Evolutionary conservation across 2,888 invertebrate genomes (phyloP).

Genomic region (Thymelicus lineola): DNA sequence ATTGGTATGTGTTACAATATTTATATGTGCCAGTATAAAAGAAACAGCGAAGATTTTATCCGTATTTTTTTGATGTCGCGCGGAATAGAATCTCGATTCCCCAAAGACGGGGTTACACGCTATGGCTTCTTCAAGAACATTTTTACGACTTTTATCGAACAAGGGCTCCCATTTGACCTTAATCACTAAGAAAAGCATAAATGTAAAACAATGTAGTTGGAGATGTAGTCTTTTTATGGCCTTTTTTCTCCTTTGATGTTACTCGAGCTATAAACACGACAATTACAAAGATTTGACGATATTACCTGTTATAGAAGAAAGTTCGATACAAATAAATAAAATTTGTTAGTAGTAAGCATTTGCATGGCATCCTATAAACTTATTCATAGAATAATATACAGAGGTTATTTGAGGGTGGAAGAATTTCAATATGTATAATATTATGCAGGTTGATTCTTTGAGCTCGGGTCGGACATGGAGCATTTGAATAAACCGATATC

Average conservation of each 20-base stretch:
- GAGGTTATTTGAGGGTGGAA: conserved; percentile 70
- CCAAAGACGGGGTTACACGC: conserved; percentile 50
- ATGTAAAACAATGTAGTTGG: conserved; percentile 17
- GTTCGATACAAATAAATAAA: conserved; percentile 40
- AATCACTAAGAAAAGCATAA: conserved; percentile 27
- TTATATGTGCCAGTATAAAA: conserved; percentile 8
- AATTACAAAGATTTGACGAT: not conserved
- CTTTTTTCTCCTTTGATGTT: not conserved
- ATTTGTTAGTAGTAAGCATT: conserved; percentile 33
- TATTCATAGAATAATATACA: conserved; percentile 77
- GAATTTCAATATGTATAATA: conserved; percentile 84
- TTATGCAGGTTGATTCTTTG: conserved; percentile 84
- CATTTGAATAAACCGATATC: conserved; percentile 84
- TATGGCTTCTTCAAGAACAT: conserved; percentile 28
- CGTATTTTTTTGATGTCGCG: conserved; percentile 14
- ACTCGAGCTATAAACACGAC: too few species aligned
- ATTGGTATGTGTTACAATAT: not conserved
- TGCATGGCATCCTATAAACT: conserved; percentile 44
- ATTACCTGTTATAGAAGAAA: conserved; percentile 13
- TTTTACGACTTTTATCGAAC: conserved; percentile 33
- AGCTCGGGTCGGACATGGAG: conserved; percentile 77
- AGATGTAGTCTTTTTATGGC: not conserved
- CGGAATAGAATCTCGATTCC: conserved; percentile 58
- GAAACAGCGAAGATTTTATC: conserved; percentile 6
- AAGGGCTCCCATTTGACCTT: conserved; percentile 28